These are phyloP conservation scores for Trissoscelio sp. DNA, from an alignment of 2,888 invertebrate species.

Conservation along the genomic window DNA sequence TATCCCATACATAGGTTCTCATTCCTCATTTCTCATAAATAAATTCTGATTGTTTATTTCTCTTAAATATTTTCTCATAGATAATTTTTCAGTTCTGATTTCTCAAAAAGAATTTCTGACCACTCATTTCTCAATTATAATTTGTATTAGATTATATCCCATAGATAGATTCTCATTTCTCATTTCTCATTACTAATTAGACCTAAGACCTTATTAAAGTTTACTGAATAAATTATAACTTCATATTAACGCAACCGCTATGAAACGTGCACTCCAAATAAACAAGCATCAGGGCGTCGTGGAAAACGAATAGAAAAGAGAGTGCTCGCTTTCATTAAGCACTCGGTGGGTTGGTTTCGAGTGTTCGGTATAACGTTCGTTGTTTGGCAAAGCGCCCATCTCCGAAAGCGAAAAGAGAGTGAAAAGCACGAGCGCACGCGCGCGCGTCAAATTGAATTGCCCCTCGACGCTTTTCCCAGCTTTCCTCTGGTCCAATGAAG, in stretches of 20 bases:
- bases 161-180: no score
- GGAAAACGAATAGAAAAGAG: conserved; percentile 19
- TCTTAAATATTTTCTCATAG: no score
- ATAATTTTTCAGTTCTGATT: no score
- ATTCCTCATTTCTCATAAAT: no score
- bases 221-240: neutral
- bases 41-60: no score
- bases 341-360: conserved; percentile 18
- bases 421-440: conserved; percentile 16
- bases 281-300: conserved; percentile 23
- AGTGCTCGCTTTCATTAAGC: conserved; percentile 41
- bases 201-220: neutral
- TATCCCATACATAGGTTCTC: no score
- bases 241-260: neutral
- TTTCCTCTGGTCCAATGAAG: conserved; percentile 50
- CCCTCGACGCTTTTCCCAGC: conserved; percentile 35
- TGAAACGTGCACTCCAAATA: conserved; percentile 28
- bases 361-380: conserved; percentile 27
- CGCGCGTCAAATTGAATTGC: conserved; percentile 28
- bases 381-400: conserved; percentile 46
- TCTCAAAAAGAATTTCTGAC: no score
- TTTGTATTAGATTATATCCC: no score
- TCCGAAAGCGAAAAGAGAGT: neutral
- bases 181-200: no score
- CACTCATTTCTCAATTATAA: no score